These are phyloP conservation scores for Plemyria rubiginata DNA, from an alignment of 2,888 invertebrate genomes.

Conservation along the genomic window DNA sequence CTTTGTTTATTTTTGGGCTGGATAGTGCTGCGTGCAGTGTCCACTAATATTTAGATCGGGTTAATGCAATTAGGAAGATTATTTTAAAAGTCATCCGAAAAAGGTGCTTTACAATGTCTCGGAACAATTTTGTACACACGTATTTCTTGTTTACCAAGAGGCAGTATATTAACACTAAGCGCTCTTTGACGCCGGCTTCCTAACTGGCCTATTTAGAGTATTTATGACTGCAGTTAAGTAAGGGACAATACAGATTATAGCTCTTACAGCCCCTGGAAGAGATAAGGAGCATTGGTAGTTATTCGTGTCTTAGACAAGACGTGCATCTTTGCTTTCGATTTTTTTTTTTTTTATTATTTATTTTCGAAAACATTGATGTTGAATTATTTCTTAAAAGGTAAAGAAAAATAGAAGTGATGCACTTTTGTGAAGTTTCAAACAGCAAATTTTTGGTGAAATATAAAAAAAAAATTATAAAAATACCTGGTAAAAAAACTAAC, in stretches of 20 bases:
- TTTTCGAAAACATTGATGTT: no score
- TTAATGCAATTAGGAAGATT: background rate
- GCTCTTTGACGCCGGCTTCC: constrained; percentile 50
- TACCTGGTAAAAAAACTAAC: no score
- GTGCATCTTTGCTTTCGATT: background rate
- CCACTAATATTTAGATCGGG: no score
- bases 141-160: constrained; percentile 29
- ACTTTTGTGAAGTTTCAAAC: no score
- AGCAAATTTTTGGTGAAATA: no score
- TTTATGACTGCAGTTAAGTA: constrained; percentile 59
- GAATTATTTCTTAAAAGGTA: no score
- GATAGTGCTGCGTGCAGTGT: no score
- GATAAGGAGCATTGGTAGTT: constrained; percentile 14
- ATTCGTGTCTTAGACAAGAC: background rate
- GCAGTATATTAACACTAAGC: constrained; percentile 42
- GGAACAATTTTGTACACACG: constrained; percentile 12
- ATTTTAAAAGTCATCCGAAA: background rate
- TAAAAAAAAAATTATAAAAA: no score
- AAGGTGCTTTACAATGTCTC: background rate
- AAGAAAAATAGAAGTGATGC: no score
- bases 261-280: constrained; percentile 9
- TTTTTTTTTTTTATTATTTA: no score
- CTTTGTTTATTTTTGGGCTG: no score
- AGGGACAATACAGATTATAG: constrained; percentile 55
- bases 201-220: constrained; percentile 63